Percentiles rank a stretch among this genome's conserved stretches.
phyloP scores from a whole-genome alignment of 2,113 vertebrate species.

The Esox niger region DNA sequence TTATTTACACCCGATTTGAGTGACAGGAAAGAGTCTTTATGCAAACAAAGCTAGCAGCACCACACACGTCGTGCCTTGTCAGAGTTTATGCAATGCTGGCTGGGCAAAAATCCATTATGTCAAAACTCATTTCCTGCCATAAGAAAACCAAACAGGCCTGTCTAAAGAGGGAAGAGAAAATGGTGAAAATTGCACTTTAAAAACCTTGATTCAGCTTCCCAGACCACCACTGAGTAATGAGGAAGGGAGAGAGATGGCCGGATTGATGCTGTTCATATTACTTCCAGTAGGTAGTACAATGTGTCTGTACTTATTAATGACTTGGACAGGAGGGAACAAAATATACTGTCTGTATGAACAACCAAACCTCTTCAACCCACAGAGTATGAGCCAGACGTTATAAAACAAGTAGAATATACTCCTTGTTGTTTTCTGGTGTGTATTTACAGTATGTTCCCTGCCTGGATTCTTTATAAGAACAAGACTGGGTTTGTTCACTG shows the following conservation, averaged over 20 bases:
- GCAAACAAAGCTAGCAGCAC: slow-evolving; percentile 5
- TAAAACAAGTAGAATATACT: background rate
- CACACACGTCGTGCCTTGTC: slow-evolving; percentile 47
- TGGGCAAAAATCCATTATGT: slow-evolving; percentile 78
- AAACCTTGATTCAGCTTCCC: slow-evolving; percentile 60
- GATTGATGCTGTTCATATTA: slow-evolving; percentile 55
- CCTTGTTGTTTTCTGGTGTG: background rate
- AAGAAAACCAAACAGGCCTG: slow-evolving; percentile 70
- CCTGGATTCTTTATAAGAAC: background rate
- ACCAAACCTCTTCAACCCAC: background rate
- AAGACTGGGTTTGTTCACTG: background rate
- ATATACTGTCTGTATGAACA: background rate
- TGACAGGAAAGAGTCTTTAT: slow-evolving; percentile 38
- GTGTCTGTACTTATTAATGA: slow-evolving; percentile 41
- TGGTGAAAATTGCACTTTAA: slow-evolving; percentile 67
- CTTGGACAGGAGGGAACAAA: slow-evolving; percentile 27
- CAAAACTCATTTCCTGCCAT: slow-evolving; percentile 75
- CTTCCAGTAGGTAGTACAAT: slow-evolving; percentile 48
- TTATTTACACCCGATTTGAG: slow-evolving; percentile 46
- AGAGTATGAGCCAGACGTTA: background rate
- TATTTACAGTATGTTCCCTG: background rate
- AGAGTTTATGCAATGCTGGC: slow-evolving; percentile 65
- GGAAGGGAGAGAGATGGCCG: slow-evolving; percentile 36
- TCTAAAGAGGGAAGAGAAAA: slow-evolving; percentile 68
- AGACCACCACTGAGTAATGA: slow-evolving; percentile 65